Conservation (phyloP, 1,140 invertebrate species). For the Drosophila sturtevanti region DNA sequence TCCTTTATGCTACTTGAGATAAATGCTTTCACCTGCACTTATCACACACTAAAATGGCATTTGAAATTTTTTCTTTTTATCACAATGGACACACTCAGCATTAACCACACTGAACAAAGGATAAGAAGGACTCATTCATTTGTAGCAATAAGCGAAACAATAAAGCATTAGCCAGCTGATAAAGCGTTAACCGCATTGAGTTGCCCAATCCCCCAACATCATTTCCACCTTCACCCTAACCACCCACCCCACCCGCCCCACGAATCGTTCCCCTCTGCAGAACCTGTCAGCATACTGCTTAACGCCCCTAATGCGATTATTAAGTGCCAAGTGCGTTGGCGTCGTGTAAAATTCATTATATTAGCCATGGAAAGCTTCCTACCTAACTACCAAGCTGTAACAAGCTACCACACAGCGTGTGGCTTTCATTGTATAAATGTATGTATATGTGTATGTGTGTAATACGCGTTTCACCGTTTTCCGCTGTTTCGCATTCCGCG, state of each 20-base stretch:
- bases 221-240: no score
- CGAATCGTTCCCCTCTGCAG: background rate
- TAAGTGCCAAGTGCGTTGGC: conserved; percentile 75
- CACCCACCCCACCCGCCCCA: background rate
- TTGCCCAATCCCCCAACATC: no score
- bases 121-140: conserved; percentile 37
- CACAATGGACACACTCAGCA: conserved; percentile 13
- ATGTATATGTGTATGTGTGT: no score
- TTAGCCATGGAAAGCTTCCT: conserved; percentile 45
- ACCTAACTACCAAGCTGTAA: background rate
- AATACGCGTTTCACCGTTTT: background rate
- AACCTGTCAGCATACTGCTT: conserved; percentile 69
- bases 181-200: conserved; percentile 37
- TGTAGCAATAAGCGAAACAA: conserved; percentile 74
- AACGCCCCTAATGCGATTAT: conserved; percentile 76
- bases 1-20: no score
- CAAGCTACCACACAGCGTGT: conserved; percentile 6
- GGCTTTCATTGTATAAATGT: conserved; percentile 37
- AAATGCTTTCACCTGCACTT: background rate
- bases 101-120: conserved; percentile 23
- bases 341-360: conserved; percentile 79
- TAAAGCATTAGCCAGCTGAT: conserved; percentile 71
- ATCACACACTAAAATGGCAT: background rate
- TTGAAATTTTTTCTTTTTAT: conserved; percentile 26
- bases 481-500: conserved; percentile 21